Evolutionary conservation across 1,140 invertebrate species (phyloP).

Genomic region (Eurosta solidaginis): DNA sequence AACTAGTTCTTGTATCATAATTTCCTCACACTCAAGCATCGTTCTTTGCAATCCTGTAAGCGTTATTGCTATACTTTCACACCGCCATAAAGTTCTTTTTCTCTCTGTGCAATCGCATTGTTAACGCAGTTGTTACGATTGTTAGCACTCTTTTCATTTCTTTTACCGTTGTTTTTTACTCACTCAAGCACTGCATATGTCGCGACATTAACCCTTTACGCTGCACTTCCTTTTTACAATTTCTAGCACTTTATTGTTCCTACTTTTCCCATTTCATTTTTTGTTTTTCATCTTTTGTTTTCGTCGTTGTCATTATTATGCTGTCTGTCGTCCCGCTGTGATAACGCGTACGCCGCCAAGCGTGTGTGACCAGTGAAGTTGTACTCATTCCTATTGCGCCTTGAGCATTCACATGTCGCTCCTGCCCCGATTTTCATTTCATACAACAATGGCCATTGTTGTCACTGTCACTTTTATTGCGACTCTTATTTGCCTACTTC

Average conservation of each 20-base stretch:
- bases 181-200: background rate
- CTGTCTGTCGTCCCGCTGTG: background rate
- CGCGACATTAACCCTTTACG: background rate
- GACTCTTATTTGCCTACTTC: background rate
- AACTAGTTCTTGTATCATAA: no score
- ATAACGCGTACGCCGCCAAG: background rate
- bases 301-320: background rate
- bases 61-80: no score
- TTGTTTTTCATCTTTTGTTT: background rate
- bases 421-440: background rate
- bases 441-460: background rate
- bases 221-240: background rate
- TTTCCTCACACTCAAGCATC: no score
- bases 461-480: constrained; percentile 3
- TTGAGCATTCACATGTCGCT: background rate
- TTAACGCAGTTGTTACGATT: background rate
- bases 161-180: background rate
- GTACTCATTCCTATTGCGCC: background rate
- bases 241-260: background rate
- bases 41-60: no score
- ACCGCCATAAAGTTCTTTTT: no score
- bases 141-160: background rate
- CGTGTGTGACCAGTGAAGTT: background rate
- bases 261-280: background rate
- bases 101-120: background rate